Base-by-base conservation (phyloP, 2,888 invertebrate genomes). In the Corythucha ciliata region DNA sequence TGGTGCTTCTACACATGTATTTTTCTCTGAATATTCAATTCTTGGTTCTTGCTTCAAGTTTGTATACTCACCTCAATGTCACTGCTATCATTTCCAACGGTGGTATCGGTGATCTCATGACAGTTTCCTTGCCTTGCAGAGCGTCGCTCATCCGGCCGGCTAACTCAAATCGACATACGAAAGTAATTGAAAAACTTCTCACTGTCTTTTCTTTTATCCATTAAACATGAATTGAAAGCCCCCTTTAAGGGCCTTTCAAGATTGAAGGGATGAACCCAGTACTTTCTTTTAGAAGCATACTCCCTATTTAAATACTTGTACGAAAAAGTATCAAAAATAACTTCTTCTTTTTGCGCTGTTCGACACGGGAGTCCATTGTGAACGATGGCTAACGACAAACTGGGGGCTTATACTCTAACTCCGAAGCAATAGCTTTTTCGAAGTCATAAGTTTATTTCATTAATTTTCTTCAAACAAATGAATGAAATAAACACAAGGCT, bases 171-270 rank as follows among this genome's bases (percentile, higher is more conserved):
- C 22, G 41, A 41, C 49, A 49, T 49, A 10, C 49, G 41, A 25
- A 49, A 49, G 22, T 44, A 49, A 29, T 49, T 49, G 22, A 42
- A 49, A 22, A 49, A 49, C 32, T 49, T 48, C 24, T 40, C 37
- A 37, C 34, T 24, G 27, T 48, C 18, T 24, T 26, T 27, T 24
- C 48, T 22, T 24, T 39, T 12, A 16, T 48, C 48, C 7, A 26
- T 39, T 21, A 39, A 25, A 39, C 37, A 10, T 6, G 39, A 39
- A 24, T 48, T 25, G 21, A 48, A 40, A 25, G 39, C 37, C 2
- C 48, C 48, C 40, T 39, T 48, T 22, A 48, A 39, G 26, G 25
- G 36, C 16, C 48, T 25, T 20, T n/a, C 48, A 20, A 18, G 16
- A 26, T 25, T 48, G 12, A 48, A 24, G 16, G 48, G 48, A 39